phyloP scores from a whole-genome alignment of 2,888 invertebrate genomes.

The Encarsia formosa region DNA sequence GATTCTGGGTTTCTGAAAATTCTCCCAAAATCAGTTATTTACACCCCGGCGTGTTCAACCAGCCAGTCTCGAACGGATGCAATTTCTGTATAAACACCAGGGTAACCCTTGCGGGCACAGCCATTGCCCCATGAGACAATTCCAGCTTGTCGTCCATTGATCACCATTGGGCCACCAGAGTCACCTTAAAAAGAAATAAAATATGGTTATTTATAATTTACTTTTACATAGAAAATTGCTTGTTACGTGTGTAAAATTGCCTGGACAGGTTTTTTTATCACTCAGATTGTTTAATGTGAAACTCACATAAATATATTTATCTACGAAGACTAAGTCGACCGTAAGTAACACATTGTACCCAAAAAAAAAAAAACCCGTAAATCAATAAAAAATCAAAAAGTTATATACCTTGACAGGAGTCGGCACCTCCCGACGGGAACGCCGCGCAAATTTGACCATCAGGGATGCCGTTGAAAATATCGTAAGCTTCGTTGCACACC shows the following conservation, averaged over 20 bases:
- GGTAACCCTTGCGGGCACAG: slow-evolving; percentile 52
- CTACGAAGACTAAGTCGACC: too few relatives aligned
- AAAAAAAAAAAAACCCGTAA: too few relatives aligned
- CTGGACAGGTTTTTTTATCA: too few relatives aligned
- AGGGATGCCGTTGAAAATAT: slow-evolving; percentile 27
- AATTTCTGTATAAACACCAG: slow-evolving; percentile 52
- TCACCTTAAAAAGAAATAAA: too few relatives aligned
- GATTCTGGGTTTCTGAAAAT: neutral
- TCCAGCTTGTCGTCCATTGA: slow-evolving; percentile 51
- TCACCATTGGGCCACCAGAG: slow-evolving; percentile 54
- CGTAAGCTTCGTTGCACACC: slow-evolving; percentile 54
- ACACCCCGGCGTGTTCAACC: slow-evolving; percentile 17
- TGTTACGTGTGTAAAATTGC: too few relatives aligned
- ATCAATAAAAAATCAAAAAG: too few relatives aligned
- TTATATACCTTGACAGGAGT: slow-evolving; percentile 44
- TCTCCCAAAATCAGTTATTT: neutral
- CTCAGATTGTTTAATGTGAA: too few relatives aligned
- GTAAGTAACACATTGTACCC: too few relatives aligned
- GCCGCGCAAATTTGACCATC: slow-evolving; percentile 59
- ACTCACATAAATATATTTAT: too few relatives aligned
- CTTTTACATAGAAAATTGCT: too few relatives aligned
- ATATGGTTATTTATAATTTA: too few relatives aligned
- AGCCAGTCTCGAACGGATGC: slow-evolving; percentile 52
- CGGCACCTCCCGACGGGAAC: slow-evolving; percentile 54
- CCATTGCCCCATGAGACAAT: slow-evolving; percentile 57